Percentiles rank a stretch among this genome's conserved stretches.
These are phyloP conservation scores for Bombyx huttoni DNA, from an alignment of 2,888 invertebrate species.

Conservation along the genomic window DNA sequence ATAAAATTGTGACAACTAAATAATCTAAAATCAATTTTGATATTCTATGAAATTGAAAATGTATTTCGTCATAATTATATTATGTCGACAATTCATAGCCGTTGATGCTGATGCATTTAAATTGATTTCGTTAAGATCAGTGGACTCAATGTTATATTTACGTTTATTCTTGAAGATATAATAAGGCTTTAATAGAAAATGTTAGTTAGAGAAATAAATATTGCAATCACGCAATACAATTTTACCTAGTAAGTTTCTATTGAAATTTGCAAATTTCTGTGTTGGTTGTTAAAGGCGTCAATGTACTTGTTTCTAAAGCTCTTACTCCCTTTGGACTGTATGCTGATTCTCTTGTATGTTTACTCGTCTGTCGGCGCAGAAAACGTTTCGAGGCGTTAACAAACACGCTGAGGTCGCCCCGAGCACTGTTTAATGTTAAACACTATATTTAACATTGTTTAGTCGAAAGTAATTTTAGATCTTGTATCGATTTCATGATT, in stretches of 20 bases:
- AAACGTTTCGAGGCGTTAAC: conserved; percentile 19
- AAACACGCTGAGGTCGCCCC: conserved; percentile 23
- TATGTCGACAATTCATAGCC: too few species aligned
- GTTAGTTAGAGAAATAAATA: too few species aligned
- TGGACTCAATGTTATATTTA: too few species aligned
- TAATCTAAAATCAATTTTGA: neutral
- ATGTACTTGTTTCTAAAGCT: neutral
- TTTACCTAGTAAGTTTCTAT: too few species aligned
- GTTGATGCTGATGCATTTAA: too few species aligned
- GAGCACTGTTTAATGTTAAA: conserved; percentile 26
- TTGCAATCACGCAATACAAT: too few species aligned
- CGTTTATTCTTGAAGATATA: too few species aligned
- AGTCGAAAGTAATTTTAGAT: conserved; percentile 29
- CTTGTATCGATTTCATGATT: neutral
- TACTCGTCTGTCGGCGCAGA: conserved; percentile 23
- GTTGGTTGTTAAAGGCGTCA: neutral
- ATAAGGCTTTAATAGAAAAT: too few species aligned
- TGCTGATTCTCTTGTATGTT: conserved; percentile 18
- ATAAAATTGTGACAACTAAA: neutral
- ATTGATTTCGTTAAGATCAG: too few species aligned
- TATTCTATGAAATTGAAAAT: neutral
- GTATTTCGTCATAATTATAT: too few species aligned
- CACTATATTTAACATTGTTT: conserved; percentile 29
- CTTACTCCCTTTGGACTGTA: neutral
- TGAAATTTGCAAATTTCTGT: neutral